Base-by-base conservation (phyloP, 2,797 vertebrate species). In the Aulostomus chinensis region DNA sequence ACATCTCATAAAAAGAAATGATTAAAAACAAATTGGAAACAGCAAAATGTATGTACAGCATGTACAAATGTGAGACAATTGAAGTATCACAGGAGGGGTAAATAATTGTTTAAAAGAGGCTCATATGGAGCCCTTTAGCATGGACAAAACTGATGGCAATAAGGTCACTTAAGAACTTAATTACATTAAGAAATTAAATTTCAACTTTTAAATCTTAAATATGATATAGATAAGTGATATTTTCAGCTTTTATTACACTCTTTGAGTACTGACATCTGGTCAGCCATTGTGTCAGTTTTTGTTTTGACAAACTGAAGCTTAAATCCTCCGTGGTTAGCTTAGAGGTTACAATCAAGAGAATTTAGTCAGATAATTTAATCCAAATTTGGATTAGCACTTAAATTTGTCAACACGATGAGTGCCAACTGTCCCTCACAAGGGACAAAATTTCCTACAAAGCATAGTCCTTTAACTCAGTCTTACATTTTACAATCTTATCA, bases 21-120 rank as follows among this genome's bases (percentile, higher is more conserved):
- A 77, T 53, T 64, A 72, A 77, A 78, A 58, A 54, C 52, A 67
- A 67, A 73, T 48, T 48, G 39, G 79, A 86, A 88, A 88, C 85
- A 87, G 83, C 88, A 82, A 88, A 87, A 68, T 81, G 64, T 92
- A 91, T 93, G 86, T 92, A 92, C 91, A 92, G 74, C 85, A 86
- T 88, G 86, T 92, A 90, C 88, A 92, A 86, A 86, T 63, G 70
- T 65, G 70, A 67, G 63, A 81, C 60, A 71, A 47, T 73, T 47
- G 74, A 57, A 73, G 67, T 64, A 60, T 67, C 66, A 58, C 68
- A 58, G 15, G 31, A 51, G 55, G 61, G 48, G 56, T 31, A 9
- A 41, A 60, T 59, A 75, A 78, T 8, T 24, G 45, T 71, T 75
- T 59, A 74, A 70, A 31, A 33, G 60, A 59, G n/a, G 47, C 72